Evolutionary conservation across 2,888 invertebrate genomes (phyloP), one percentile per base, ranked within the genome.

Genomic region (Pediacus dermestoides): DNA sequence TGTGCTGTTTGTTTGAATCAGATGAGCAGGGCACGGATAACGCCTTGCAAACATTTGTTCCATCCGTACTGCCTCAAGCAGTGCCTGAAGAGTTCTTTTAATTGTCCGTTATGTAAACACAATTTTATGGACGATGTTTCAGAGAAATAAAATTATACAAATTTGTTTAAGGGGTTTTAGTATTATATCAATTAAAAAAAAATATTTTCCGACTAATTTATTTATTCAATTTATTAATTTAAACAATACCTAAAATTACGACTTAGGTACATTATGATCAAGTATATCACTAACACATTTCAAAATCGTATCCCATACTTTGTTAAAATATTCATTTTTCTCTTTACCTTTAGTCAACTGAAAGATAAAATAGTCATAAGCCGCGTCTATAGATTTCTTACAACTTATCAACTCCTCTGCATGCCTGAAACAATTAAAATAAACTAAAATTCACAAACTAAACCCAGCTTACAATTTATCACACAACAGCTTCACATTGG

Each of bases 31-130:
- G 87, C 87, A 0, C 73, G 85, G 27, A 78, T 86, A 22, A 88
- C 87, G 1, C 85, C 86, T 0, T 88, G 88, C 58, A 82, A 82
- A 28, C 88, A 88, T 62, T 75, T 82, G 58, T 88, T 87, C 68
- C 88, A 88, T 66, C 82, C 83, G 0, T 79, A 81, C 56, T 88
- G 88, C 57, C 69, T 88, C 12, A 72, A 85, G 41, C 75, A 77
- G 46, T 86, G 86, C 60, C 72, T 87, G 10, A 81, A 81, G 50
- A 72, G 73, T 2, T 80, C 81, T 4, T 78, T 81, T 53, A 73
- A 77, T 48, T 87, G 88, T 60, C 87, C 87, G 0, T 76, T 87
- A 57, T 88, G 88, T 66, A 84, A 87, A 55, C 71, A 57, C 39
- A 53, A 58, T 52, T 66, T 67, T 42, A 30, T 57, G 31, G 49